These are phyloP conservation scores for Epinephelus lanceolatus DNA, from an alignment of 2,113 vertebrate species.

Conservation along the genomic window DNA sequence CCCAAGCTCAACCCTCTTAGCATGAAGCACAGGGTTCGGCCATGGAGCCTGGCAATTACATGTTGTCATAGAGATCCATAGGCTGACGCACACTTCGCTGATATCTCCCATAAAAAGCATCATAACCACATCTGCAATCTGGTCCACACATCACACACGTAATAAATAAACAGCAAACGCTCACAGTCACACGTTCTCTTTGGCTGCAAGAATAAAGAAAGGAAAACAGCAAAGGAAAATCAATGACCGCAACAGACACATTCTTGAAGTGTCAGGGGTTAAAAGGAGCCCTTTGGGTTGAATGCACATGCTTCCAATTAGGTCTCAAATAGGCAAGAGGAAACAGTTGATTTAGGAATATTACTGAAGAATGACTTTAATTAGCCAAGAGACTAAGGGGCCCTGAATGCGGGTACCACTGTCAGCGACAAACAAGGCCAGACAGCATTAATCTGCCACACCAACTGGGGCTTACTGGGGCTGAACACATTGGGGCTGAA, in stretches of 20 bases:
- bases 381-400: constrained; percentile 66
- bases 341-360: constrained; percentile 76
- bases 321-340: constrained; percentile 66
- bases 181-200: constrained; percentile 6
- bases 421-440: constrained; percentile 38
- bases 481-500: constrained; percentile 9
- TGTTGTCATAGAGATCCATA: constrained; percentile 7
- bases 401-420: constrained; percentile 22
- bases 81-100: background rate
- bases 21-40: constrained; percentile 5
- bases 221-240: constrained; percentile 36
- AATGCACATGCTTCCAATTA: constrained; percentile 79
- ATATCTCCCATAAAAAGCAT: background rate
- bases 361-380: constrained; percentile 80
- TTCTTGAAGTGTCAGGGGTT: constrained; percentile 72
- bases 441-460: constrained; percentile 44
- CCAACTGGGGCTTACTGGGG: background rate
- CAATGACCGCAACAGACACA: constrained; percentile 41
- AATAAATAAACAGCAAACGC: background rate
- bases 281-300: constrained; percentile 53
- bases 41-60: background rate
- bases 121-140: background rate
- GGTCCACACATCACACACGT: background rate
- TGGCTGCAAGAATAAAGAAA: constrained; percentile 5
- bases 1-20: constrained; percentile 8